Evolutionary conservation across 2,888 invertebrate species (phyloP).

Genomic region (Tachystola acroxantha): DNA sequence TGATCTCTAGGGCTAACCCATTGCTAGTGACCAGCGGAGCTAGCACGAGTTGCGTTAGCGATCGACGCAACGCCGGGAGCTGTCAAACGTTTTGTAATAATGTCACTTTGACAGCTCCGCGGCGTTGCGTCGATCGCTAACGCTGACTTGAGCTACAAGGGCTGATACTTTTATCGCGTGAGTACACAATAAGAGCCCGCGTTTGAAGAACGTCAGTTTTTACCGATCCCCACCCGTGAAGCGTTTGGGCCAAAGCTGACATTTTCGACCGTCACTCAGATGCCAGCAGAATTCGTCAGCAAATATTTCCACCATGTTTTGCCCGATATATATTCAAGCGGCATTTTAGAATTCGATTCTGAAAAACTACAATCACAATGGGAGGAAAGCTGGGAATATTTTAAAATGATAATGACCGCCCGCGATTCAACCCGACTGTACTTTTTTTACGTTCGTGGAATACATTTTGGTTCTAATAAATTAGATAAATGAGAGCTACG

Average conservation of each 20-base stretch:
- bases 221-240: slow-evolving; percentile 60
- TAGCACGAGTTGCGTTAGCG: too few species aligned
- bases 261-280: slow-evolving; percentile 48
- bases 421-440: not conserved
- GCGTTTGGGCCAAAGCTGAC: slow-evolving; percentile 42
- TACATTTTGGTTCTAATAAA: not conserved
- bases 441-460: too few species aligned
- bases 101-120: too few species aligned
- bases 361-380: slow-evolving; percentile 32
- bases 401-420: slow-evolving; percentile 10
- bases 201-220: slow-evolving; percentile 38
- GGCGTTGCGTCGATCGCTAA: too few species aligned
- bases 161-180: not conserved
- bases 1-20: too few species aligned
- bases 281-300: slow-evolving; percentile 9
- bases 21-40: too few species aligned
- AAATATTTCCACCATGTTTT: slow-evolving; percentile 59
- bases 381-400: not conserved
- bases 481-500: too few species aligned
- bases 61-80: too few species aligned
- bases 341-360: slow-evolving; percentile 53
- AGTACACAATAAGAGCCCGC: not conserved
- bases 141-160: too few species aligned
- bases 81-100: too few species aligned
- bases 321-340: slow-evolving; percentile 56